Conservation (phyloP, 1,140 invertebrate genomes). For the Gonatopus flavifemur region DNA sequence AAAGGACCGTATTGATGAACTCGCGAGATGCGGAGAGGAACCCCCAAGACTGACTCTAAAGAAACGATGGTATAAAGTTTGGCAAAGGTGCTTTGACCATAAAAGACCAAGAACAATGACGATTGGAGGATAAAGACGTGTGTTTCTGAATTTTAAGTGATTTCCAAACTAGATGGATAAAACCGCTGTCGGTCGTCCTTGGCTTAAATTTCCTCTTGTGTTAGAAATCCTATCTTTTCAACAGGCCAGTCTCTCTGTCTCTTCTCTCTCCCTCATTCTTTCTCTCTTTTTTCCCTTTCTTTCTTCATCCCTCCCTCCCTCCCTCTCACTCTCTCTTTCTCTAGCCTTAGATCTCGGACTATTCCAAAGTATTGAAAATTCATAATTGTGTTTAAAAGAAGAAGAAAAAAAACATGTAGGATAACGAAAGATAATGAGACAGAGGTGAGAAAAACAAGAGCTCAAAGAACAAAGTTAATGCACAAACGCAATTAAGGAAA, state of each 20-base stretch:
- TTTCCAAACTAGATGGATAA: slow-evolving; percentile 7
- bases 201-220: slow-evolving; percentile 4
- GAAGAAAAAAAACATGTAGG: background rate
- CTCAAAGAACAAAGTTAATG: no score
- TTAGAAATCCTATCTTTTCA: slow-evolving; percentile 15
- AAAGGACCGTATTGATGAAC: no score
- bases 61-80: slow-evolving; percentile 18
- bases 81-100: no score
- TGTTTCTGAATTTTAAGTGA: no score
- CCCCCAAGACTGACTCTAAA: slow-evolving; percentile 35
- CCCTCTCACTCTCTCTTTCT: no score
- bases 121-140: no score
- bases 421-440: background rate
- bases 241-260: slow-evolving; percentile 27
- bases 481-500: no score
- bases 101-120: no score
- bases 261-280: no score
- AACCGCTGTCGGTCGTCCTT: slow-evolving; percentile 14
- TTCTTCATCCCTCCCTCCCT: no score
- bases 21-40: slow-evolving; percentile 10
- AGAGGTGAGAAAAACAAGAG: no score
- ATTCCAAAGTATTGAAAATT: slow-evolving; percentile 32
- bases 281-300: no score
- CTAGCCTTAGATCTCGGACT: slow-evolving; percentile 34
- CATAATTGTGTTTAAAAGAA: background rate